These are phyloP conservation scores for Scaptomyza hsui DNA, from an alignment of 1,140 invertebrate species.

Conservation along the genomic window DNA sequence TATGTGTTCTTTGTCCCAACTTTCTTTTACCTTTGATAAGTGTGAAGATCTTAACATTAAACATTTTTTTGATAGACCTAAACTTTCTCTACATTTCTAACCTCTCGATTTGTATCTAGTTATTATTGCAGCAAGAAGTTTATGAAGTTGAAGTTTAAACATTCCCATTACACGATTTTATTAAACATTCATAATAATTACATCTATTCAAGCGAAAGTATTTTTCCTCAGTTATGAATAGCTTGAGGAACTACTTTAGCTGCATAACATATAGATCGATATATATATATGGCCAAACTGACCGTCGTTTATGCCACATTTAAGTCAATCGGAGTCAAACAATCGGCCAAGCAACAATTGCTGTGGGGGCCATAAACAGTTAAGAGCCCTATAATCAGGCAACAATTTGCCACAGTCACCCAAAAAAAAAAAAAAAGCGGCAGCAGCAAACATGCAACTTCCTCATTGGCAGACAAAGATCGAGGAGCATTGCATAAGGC, in stretches of 20 bases:
- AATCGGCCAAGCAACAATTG: constrained; percentile 12
- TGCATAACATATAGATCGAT: constrained; percentile 6
- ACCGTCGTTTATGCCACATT: constrained; percentile 50
- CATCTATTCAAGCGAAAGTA: constrained; percentile 17
- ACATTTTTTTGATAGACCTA: too few species aligned
- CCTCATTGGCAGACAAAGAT: constrained; percentile 66
- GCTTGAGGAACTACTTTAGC: background rate
- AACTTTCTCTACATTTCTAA: too few species aligned
- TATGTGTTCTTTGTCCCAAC: background rate
- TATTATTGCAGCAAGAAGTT: too few species aligned
- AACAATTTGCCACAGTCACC: constrained; percentile 75
- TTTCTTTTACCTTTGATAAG: too few species aligned
- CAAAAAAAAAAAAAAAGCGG: constrained; percentile 62
- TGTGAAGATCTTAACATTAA: too few species aligned
- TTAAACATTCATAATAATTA: background rate
- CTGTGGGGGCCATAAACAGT: constrained; percentile 33
- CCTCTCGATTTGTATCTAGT: too few species aligned
- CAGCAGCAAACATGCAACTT: constrained; percentile 46
- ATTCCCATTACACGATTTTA: too few species aligned
- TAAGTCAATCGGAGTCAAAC: constrained; percentile 27
- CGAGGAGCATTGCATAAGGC: constrained; percentile 57
- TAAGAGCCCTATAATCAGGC: constrained; percentile 67
- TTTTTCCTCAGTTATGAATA: background rate
- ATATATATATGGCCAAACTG: background rate
- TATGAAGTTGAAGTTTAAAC: too few species aligned